Percentiles rank a stretch among this genome's conserved stretches.
Evolutionary conservation across 30 jellyfish, hydroid and myxozoan species (phyloP).

Genomic region (Rhopilema esculentum): DNA sequence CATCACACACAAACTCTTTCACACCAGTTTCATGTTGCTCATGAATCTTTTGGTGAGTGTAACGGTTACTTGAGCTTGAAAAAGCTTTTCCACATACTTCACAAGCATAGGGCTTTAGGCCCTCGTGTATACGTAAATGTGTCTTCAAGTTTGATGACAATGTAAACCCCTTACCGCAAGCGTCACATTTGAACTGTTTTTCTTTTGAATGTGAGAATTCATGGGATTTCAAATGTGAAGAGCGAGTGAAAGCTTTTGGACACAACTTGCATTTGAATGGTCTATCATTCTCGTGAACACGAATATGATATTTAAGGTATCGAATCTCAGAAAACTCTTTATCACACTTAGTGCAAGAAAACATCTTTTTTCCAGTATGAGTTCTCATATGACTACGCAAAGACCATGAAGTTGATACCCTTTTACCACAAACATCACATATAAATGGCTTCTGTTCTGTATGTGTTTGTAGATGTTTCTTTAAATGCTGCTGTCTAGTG

Average conservation of each 20-base stretch:
- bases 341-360: constrained; percentile 46
- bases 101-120: constrained; percentile 68
- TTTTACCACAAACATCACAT: constrained; percentile 74
- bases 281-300: constrained; percentile 69
- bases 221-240: constrained; percentile 69
- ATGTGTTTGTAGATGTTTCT: constrained; percentile 63
- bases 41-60: constrained; percentile 75
- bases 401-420: constrained; percentile 72
- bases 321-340: constrained; percentile 59
- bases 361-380: constrained; percentile 37
- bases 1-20: constrained; percentile 59
- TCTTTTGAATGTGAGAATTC: constrained; percentile 51
- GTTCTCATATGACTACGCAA: constrained; percentile 66
- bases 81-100: constrained; percentile 62
- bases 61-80: constrained; percentile 65
- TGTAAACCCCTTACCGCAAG: constrained; percentile 50
- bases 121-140: constrained; percentile 62
- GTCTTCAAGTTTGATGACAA: constrained; percentile 59
- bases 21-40: constrained; percentile 63
- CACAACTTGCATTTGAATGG: constrained; percentile 63
- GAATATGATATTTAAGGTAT: constrained; percentile 52
- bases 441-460: constrained; percentile 50
- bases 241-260: constrained; percentile 72
- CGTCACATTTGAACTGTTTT: constrained; percentile 42
- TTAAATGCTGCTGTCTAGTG: constrained; percentile 56